phyloP scores from a whole-genome alignment of 2,113 vertebrate genomes.

The Coryphaenoides rupestris region DNA sequence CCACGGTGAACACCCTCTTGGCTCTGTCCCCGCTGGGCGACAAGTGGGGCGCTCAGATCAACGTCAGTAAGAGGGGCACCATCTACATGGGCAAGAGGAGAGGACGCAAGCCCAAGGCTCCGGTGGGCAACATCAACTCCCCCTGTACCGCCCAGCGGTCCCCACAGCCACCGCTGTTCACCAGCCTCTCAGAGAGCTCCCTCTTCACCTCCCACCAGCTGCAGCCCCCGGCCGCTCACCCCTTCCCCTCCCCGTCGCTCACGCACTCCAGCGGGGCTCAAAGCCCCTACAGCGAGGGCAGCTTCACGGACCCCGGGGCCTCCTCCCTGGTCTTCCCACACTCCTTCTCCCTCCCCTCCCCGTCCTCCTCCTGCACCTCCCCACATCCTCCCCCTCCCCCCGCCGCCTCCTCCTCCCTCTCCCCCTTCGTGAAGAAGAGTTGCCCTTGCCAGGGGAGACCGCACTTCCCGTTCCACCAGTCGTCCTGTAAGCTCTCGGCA shows the following conservation, averaged over 20 bases:
- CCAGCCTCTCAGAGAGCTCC: constrained; percentile 70
- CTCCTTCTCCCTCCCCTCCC: constrained; percentile 64
- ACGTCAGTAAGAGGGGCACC: constrained; percentile 97
- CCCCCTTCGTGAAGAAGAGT: constrained; percentile 80
- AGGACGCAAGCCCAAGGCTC: constrained; percentile 91
- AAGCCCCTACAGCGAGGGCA: constrained; percentile 87
- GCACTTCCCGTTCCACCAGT: constrained; percentile 69
- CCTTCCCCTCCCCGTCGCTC: constrained; percentile 82
- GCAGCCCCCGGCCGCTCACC: constrained; percentile 67
- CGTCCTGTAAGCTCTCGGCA: constrained; percentile 72
- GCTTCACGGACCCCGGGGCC: constrained; percentile 77
- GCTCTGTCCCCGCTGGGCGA: constrained; percentile 90
- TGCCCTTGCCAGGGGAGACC: constrained; percentile 67
- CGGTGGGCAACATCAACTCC: constrained; percentile 26
- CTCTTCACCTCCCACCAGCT: constrained; percentile 70
- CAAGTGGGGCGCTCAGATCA: constrained; percentile 93
- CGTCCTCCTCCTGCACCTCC: constrained; percentile 62
- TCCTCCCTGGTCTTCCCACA: constrained; percentile 57
- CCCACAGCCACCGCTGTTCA: constrained; percentile 62
- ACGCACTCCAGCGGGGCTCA: constrained; percentile 89
- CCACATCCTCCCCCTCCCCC: constrained; percentile 51
- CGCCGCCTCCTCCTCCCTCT: constrained; percentile 62
- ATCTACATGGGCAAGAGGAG: constrained; percentile 98
- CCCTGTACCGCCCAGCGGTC: constrained; percentile 30
- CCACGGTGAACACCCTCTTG: constrained; percentile 81